Conservation (phyloP, 2,888 invertebrate species). For the Agrypnus murinus region DNA sequence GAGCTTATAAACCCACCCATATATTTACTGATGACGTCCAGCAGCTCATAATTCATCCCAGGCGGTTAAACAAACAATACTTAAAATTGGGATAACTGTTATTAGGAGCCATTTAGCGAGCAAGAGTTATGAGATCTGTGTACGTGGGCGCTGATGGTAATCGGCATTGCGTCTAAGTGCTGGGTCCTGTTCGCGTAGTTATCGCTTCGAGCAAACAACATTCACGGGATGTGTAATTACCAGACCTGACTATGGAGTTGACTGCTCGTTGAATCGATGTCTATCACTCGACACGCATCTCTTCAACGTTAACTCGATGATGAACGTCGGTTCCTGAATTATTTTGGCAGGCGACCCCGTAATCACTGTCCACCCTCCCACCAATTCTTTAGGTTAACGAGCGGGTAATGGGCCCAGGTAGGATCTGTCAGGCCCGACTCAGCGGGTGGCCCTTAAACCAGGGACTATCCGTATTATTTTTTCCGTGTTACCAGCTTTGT, state of each 20-base stretch:
- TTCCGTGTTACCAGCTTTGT: conserved; percentile 62
- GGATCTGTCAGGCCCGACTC: conserved; percentile 58
- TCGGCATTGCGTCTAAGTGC: conserved; percentile 51
- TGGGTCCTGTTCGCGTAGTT: conserved; percentile 35
- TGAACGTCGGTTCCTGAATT: conserved; percentile 56
- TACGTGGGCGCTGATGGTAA: conserved; percentile 57
- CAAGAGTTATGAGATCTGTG: conserved; percentile 56
- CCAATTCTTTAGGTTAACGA: conserved; percentile 62
- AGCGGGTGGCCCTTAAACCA: conserved; percentile 59
- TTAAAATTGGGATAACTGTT: conserved; percentile 61
- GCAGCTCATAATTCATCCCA: conserved; percentile 49
- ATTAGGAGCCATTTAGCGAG: conserved; percentile 62
- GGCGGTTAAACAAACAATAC: conserved; percentile 63
- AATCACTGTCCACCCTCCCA: conserved; percentile 60
- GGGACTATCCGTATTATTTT: conserved; percentile 52
- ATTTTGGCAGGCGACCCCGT: conserved; percentile 61
- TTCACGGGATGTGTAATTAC: conserved; percentile 39
- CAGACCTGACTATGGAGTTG: conserved; percentile 30
- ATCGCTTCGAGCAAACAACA: conserved; percentile 31
- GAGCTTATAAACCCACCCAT: conserved; percentile 18
- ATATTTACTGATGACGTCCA: conserved; percentile 20
- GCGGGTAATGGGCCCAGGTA: conserved; percentile 61
- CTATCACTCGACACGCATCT: conserved; percentile 57
- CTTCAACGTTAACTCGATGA: conserved; percentile 45
- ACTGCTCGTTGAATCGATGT: conserved; percentile 42